Evolutionary conservation across 2,113 vertebrate genomes (phyloP), one percentile per base, ranked within the genome.

Genomic region (Microcebus ravelobensis): DNA sequence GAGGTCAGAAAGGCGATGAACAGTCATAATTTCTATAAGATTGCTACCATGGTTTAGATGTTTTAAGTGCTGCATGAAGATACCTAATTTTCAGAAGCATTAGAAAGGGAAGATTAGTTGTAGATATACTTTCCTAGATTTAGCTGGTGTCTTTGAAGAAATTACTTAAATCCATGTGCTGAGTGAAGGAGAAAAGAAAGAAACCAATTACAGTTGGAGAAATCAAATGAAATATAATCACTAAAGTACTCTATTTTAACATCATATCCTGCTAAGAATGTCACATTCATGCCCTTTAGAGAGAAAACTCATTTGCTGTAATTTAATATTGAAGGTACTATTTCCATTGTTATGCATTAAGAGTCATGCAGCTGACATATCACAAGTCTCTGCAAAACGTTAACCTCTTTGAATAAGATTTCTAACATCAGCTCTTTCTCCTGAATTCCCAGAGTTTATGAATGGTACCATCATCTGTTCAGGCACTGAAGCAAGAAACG

Each of bases 301-400:
- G 94, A 94, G 65, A 96, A 96, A 97, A 82, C 92, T 96, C 92
- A 97, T 97, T 96, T 90, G 52, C 94, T 97, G 36, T 95, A 88
- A 97, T 97, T 97, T 97, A 95, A 96, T 96, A 97, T 96, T 74
- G 92, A 90, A 96, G 68, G 48, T 59, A 65, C 59, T 59, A 2
- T 95, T 98, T 95, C 83, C 77, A 92, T 76, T 94, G 76, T 92
- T 95, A 85, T 34, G 76, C 77, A 68, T 86, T 95, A 71, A 88
- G 80, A 95, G 39, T 85, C 55, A 61, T 68, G 45, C 48, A 77
- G 57, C 94, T 96, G 85, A 73, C 25, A 57, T 68, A 90, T 55
- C 84, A 71, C 39, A 74, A 73, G 14, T 36, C 83, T 83, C 57
- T 85, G 65, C 55, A 63, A n/a, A 93, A 97, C 79, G 59, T 87